Evolutionary conservation across 2,113 vertebrate genomes (phyloP).

Genomic region (Trichomycterus rosablanca): DNA sequence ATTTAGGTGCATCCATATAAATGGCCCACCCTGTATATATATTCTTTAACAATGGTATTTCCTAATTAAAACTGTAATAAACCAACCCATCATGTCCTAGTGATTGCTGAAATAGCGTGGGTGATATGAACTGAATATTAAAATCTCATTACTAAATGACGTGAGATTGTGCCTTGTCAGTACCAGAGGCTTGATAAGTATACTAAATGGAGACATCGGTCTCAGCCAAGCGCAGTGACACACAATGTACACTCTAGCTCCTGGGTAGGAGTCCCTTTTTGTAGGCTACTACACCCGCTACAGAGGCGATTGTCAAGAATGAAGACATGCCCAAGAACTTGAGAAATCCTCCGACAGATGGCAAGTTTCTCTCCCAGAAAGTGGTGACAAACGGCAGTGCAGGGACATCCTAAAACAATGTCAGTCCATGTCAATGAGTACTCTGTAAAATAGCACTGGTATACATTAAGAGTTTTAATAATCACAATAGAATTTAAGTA

Average conservation of each 20-base stretch:
- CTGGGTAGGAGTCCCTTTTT: slow-evolving; percentile 73
- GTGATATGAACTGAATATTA: too few relatives aligned
- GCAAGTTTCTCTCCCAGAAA: slow-evolving; percentile 88
- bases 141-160: slow-evolving; percentile 7
- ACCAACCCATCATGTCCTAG: too few relatives aligned
- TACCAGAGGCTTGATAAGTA: slow-evolving; percentile 3
- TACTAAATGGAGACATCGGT: slow-evolving; percentile 29
- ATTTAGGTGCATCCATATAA: too few relatives aligned
- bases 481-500: neutral
- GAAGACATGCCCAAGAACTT: slow-evolving; percentile 76
- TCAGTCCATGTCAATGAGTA: neutral
- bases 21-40: too few relatives aligned
- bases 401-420: slow-evolving; percentile 79
- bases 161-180: slow-evolving; percentile 9
- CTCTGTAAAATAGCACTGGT: neutral
- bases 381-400: slow-evolving; percentile 72
- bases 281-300: slow-evolving; percentile 67
- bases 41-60: too few relatives aligned
- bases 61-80: too few relatives aligned
- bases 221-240: slow-evolving; percentile 21
- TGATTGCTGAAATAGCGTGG: too few relatives aligned
- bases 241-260: slow-evolving; percentile 49
- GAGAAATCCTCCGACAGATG: slow-evolving; percentile 81
- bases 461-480: neutral
- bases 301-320: slow-evolving; percentile 65